These are phyloP conservation scores for Dascyllus trimaculatus DNA, from an alignment of 2,113 vertebrate genomes.

Conservation along the genomic window DNA sequence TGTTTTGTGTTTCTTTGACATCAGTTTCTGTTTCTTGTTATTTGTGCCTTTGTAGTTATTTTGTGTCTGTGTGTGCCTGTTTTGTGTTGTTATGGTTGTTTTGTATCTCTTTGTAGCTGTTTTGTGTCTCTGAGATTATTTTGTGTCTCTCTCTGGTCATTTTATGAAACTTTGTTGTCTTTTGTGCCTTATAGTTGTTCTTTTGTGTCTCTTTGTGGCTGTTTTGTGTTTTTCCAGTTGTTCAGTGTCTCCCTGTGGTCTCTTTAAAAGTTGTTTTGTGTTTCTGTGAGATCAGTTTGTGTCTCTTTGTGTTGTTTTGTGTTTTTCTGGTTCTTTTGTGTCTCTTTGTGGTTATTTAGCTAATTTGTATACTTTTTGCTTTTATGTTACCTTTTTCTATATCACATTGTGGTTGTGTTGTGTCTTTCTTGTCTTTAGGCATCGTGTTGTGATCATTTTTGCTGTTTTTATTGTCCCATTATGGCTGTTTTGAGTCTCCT, in stretches of 20 bases:
- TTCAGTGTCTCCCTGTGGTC: background rate
- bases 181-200: no score
- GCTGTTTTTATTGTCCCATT: background rate
- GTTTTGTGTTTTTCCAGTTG: background rate
- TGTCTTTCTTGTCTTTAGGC: background rate
- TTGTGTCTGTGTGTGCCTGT: background rate
- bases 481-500: background rate
- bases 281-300: background rate
- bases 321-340: background rate
- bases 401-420: background rate
- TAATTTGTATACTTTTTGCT: background rate
- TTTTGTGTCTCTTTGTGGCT: background rate
- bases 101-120: background rate
- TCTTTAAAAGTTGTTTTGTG: background rate
- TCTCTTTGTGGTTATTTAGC: background rate
- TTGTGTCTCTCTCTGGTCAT: background rate
- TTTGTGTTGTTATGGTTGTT: background rate
- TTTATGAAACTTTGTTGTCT: background rate
- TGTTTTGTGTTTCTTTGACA: background rate
- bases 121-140: background rate
- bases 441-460: background rate
- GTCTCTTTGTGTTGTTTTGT: background rate
- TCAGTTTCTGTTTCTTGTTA: background rate
- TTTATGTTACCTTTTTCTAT: background rate
- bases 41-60: background rate